Conservation (phyloP, 1,140 invertebrate species). For the Papilio helenus region DNA sequence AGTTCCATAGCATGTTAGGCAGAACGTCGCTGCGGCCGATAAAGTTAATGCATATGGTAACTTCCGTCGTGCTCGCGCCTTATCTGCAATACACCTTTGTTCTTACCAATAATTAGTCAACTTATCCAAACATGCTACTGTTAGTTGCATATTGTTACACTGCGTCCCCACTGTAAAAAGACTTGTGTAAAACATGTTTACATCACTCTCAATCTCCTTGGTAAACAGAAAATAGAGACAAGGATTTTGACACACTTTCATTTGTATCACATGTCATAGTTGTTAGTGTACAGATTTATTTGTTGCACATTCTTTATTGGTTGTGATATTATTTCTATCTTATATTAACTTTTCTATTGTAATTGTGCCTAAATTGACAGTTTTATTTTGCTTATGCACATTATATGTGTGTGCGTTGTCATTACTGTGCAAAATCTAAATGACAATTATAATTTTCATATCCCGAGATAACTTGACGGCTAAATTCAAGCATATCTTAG, state of each 20-base stretch:
- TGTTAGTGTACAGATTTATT: neutral
- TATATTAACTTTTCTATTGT: too few species aligned
- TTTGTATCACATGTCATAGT: too few species aligned
- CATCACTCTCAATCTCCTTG: neutral
- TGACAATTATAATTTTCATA: neutral
- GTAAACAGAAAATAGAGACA: neutral
- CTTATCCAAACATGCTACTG: constrained; percentile 51
- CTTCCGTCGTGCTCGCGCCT: constrained; percentile 63
- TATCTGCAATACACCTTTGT: constrained; percentile 70
- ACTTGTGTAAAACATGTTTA: neutral
- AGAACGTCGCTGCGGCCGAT: neutral
- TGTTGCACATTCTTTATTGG: neutral
- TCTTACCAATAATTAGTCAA: constrained; percentile 61
- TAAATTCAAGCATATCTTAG: neutral
- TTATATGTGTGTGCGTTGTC: neutral
- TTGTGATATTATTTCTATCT: too few species aligned
- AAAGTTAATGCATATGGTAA: constrained; percentile 57
- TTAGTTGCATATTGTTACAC: constrained; percentile 65
- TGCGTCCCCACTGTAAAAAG: constrained; percentile 42
- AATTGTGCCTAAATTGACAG: neutral
- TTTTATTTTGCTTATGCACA: neutral
- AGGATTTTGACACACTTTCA: too few species aligned
- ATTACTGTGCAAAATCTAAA: neutral
- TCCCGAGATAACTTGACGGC: neutral
- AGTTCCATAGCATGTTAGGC: constrained; percentile 1